phyloP scores from a whole-genome alignment of 2,797 vertebrate species.

The Gouania willdenowi region DNA sequence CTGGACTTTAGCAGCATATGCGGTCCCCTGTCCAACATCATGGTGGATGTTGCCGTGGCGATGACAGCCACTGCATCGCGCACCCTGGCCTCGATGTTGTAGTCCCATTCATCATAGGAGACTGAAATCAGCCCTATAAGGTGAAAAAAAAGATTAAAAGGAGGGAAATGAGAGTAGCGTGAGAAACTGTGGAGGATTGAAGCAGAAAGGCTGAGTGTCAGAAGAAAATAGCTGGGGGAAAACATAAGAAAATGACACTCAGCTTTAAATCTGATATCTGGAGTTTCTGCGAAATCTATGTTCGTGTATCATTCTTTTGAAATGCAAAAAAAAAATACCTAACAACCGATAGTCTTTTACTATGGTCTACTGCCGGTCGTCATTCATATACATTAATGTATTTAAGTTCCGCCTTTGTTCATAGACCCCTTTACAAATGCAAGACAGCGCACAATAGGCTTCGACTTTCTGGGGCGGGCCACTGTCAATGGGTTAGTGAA shows the following conservation, averaged over 20 bases:
- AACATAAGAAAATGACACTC: conserved; percentile 21
- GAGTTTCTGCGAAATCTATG: too few relatives aligned
- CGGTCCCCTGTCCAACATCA: conserved; percentile 94
- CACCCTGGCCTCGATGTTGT: conserved; percentile 93
- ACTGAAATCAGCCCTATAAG: conserved; percentile 88
- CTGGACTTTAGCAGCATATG: conserved; percentile 94
- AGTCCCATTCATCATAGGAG: conserved; percentile 99
- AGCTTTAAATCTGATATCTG: too few relatives aligned
- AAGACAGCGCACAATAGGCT: too few relatives aligned
- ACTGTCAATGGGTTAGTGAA: too few relatives aligned
- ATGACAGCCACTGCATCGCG: conserved; percentile 98
- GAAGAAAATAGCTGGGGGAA: conserved; percentile 23
- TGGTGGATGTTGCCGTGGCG: conserved; percentile 95
- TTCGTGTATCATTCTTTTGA: too few relatives aligned
- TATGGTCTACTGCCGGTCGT: too few relatives aligned
- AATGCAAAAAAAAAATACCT: too few relatives aligned
- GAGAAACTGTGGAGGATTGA: conserved; percentile 21
- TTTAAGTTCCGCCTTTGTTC: too few relatives aligned
- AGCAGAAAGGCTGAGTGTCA: conserved; percentile 18
- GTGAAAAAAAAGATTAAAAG: conserved; percentile 23
- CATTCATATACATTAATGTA: too few relatives aligned
- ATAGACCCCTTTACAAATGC: too few relatives aligned
- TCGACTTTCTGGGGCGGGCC: too few relatives aligned
- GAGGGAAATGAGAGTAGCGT: conserved; percentile 3
- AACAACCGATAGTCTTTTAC: too few relatives aligned